phyloP scores from a whole-genome alignment of 2,113 vertebrate genomes.

The Percopsis transmontana region DNA sequence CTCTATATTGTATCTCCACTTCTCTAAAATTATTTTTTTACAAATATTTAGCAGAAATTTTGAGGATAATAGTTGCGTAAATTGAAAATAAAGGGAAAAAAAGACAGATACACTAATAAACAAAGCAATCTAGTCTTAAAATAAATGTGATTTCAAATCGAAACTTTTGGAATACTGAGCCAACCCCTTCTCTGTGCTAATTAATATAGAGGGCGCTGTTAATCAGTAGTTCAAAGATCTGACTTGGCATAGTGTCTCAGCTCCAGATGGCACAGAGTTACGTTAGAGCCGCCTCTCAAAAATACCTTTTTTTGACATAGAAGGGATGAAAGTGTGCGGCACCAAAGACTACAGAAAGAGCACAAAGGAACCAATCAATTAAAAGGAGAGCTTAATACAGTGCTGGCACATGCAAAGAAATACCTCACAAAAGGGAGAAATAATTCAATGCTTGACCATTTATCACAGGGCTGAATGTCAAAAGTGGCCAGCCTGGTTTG shows the following conservation, averaged over 20 bases:
- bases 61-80: too few relatives aligned
- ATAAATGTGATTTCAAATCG: too few relatives aligned
- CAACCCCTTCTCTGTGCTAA: too few relatives aligned
- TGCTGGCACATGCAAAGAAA: conserved; percentile 41
- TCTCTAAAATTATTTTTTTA: too few relatives aligned
- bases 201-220: too few relatives aligned
- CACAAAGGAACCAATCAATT: conserved; percentile 59
- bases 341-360: background rate
- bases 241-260: conserved; percentile 15
- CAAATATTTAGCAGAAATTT: too few relatives aligned
- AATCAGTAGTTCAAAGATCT: conserved; percentile 5
- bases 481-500: conserved; percentile 33
- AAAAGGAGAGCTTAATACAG: conserved; percentile 49
- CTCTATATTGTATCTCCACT: too few relatives aligned
- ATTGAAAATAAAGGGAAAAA: too few relatives aligned
- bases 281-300: conserved; percentile 28
- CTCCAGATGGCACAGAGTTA: background rate
- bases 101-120: too few relatives aligned
- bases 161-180: too few relatives aligned
- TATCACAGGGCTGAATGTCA: conserved; percentile 50
- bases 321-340: conserved; percentile 17
- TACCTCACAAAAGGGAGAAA: conserved; percentile 46
- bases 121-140: too few relatives aligned
- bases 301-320: conserved; percentile 25
- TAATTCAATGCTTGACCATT: conserved; percentile 53